Conservation (phyloP, 2,113 vertebrate species). For the Podarcis raffonei region DNA sequence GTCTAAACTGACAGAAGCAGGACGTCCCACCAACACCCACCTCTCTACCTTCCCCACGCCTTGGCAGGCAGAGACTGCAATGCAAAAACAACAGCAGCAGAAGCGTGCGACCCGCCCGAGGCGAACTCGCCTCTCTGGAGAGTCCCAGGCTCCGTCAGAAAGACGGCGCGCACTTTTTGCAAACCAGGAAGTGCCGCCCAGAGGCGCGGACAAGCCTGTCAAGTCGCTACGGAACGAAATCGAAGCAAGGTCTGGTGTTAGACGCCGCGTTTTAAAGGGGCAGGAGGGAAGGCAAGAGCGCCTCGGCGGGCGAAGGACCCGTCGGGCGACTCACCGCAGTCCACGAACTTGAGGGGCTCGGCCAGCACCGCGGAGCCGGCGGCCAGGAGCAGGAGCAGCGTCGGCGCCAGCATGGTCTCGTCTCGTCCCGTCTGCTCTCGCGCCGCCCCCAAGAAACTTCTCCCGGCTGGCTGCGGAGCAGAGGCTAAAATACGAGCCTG, state of each 20-base stretch:
- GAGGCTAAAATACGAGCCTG: not conserved
- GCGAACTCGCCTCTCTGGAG: too few relatives aligned
- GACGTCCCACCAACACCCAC: not conserved
- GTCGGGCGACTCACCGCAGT: constrained; percentile 79
- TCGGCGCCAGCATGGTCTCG: not conserved
- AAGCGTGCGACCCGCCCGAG: too few relatives aligned
- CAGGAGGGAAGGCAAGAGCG: too few relatives aligned
- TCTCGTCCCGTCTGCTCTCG: not conserved
- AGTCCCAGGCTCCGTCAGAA: not conserved
- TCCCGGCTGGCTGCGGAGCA: too few relatives aligned
- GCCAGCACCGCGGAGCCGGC: constrained; percentile 70
- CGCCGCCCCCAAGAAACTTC: not conserved
- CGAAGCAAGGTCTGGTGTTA: too few relatives aligned
- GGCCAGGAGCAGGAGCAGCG: constrained; percentile 57
- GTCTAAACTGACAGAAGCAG: not conserved
- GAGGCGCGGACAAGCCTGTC: too few relatives aligned
- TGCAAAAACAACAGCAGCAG: too few relatives aligned
- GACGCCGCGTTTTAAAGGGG: too few relatives aligned
- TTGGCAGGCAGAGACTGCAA: too few relatives aligned
- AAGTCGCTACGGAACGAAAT: too few relatives aligned
- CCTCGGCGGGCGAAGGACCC: not conserved
- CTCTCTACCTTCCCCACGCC: not conserved
- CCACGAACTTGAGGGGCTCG: constrained; percentile 73
- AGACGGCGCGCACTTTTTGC: too few relatives aligned
- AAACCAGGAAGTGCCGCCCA: too few relatives aligned